Evolutionary conservation across 2,113 vertebrate genomes (phyloP), one percentile per base, ranked within the genome.

Genomic region (Bettongia penicillata): DNA sequence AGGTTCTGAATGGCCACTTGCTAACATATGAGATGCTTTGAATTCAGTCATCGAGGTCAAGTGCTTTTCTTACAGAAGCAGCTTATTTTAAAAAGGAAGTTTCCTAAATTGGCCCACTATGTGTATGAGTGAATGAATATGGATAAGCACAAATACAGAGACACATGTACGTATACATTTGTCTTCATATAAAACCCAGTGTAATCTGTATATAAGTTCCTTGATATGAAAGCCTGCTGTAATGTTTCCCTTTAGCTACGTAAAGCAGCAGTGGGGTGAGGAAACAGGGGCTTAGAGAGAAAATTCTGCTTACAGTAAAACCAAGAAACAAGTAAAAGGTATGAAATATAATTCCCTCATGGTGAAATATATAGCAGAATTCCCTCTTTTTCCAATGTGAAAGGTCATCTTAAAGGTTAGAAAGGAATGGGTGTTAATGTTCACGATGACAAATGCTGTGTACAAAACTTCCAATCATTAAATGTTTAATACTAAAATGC

Each of bases 1-100:
- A 97, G 94, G 91, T 11, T 94, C 53, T 4, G 89, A 91, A 96
- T 94, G 95, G 93, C 93, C 97, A 94, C 92, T 68, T 50, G 89
- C 52, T 93, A 51, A 93, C 68, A 91, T 94, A 91, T 48, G 84
- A 96, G 52, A 53, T 8, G 57, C 11, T 93, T 89, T 12, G 48
- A 93, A 94, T 96, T 90, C 92, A 95, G 91, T 26, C 91, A 93
- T 55, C 91, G 14, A 95, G 49, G 93, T 31, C 47, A 77, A 94
- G 57, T 91, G 84, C 31, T 94, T 92, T 50, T 93, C 90, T 57
- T 53, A 77, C 53, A 94, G 93, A 61, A 4, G 48, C 26, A 90
- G 90, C 51, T 89, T 91, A 84, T 50, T 93, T 89, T 37, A 53
- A 90, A 90, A 94, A 95, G n/a, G 6, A 24, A 0, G 6, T 53